These are phyloP conservation scores for Alethe castanea DNA, from an alignment of 2,113 vertebrate genomes.

Conservation along the genomic window DNA sequence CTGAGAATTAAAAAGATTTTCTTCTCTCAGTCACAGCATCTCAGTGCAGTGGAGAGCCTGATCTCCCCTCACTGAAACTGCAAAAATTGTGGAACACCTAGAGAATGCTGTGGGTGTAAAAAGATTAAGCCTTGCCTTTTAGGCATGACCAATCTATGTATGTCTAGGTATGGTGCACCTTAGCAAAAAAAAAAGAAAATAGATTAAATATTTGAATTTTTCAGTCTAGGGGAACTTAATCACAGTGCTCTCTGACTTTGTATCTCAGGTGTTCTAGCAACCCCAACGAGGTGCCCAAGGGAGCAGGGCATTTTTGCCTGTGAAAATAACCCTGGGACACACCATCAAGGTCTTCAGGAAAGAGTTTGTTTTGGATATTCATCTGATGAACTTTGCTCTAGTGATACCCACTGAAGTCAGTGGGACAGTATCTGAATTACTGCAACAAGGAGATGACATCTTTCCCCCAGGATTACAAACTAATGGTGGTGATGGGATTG, in stretches of 20 bases:
- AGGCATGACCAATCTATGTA: neutral
- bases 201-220: neutral
- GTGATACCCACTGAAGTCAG: neutral
- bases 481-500: accelerated
- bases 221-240: neutral
- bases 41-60: neutral
- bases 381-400: neutral
- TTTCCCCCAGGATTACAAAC: neutral
- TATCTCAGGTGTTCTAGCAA: neutral
- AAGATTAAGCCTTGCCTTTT: neutral
- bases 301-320: neutral
- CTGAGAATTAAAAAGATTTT: neutral
- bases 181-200: neutral
- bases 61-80: neutral
- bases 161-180: neutral
- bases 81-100: neutral
- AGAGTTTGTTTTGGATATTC: neutral
- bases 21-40: neutral
- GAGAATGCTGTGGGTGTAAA: neutral
- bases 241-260: neutral
- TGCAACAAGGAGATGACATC: neutral
- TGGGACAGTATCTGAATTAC: neutral
- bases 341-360: neutral
- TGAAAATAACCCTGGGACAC: neutral
- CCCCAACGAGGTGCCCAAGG: neutral